phyloP scores from a whole-genome alignment of 2,888 invertebrate species.

The Diaperis boleti region DNA sequence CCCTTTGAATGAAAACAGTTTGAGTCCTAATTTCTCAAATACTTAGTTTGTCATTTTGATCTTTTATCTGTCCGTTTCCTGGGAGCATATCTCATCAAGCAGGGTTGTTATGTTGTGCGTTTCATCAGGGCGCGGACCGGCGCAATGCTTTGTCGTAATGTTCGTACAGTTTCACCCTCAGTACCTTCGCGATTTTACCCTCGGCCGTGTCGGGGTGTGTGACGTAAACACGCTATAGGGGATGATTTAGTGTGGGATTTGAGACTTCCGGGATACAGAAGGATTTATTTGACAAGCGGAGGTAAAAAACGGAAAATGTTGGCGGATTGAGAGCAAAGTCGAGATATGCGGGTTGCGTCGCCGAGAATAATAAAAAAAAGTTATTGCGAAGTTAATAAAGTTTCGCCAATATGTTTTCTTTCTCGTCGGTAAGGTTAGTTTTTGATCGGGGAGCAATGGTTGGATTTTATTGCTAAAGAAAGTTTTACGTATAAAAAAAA shows the following conservation, averaged over 20 bases:
- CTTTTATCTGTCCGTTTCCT: slow-evolving; percentile 51
- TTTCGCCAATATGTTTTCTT: too few species aligned
- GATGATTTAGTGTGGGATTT: slow-evolving; percentile 16
- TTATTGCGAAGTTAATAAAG: too few species aligned
- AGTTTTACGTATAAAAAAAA: too few species aligned
- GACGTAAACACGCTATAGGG: slow-evolving; percentile 7
- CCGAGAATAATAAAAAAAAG: too few species aligned
- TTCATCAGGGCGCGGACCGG: slow-evolving; percentile 48
- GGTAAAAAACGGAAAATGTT: too few species aligned
- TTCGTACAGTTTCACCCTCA: slow-evolving; percentile 45
- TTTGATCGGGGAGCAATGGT: too few species aligned
- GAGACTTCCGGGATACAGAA: neutral
- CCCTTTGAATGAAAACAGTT: too few species aligned
- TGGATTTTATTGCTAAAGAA: too few species aligned
- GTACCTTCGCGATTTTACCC: slow-evolving; percentile 41
- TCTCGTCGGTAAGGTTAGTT: too few species aligned
- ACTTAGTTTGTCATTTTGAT: slow-evolving; percentile 52
- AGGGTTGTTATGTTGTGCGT: slow-evolving; percentile 47
- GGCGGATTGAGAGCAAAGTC: too few species aligned
- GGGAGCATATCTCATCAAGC: slow-evolving; percentile 49
- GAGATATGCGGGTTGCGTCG: too few species aligned
- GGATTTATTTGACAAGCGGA: neutral
- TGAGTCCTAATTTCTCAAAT: slow-evolving; percentile 48
- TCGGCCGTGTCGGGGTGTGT: slow-evolving; percentile 2
- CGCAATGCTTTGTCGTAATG: slow-evolving; percentile 44